A percentile compares a stretch with the other conserved stretches of the same genome.
Evolutionary conservation across 2,888 invertebrate genomes (phyloP).

Genomic region (Chrysomela aeneicollis): DNA sequence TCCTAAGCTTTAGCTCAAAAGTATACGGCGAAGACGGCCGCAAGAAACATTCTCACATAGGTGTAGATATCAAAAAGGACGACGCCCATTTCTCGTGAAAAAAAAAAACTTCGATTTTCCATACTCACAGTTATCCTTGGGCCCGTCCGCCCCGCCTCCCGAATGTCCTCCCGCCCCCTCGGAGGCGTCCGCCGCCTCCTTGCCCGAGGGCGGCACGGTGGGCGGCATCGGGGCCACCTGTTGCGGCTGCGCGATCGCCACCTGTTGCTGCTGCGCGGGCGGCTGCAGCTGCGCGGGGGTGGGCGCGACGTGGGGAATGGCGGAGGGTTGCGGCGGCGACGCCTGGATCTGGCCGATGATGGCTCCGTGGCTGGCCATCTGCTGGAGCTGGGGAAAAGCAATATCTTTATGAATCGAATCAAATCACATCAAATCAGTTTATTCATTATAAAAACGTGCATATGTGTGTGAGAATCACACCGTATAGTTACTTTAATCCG

Average conservation of each 20-base stretch:
- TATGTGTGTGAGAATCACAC: no score
- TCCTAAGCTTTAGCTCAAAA: no score
- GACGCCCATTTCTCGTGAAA: no score
- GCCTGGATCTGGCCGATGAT: constrained; percentile 61
- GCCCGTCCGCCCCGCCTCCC: constrained; percentile 21
- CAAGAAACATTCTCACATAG: no score
- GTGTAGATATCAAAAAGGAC: no score
- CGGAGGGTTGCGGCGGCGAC: constrained; percentile 49
- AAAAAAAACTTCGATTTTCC: no score
- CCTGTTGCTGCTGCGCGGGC: constrained; percentile 37
- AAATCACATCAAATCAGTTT: no score
- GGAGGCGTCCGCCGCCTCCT: constrained; percentile 29
- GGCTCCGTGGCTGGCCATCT: constrained; percentile 64
- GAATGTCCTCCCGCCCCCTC: constrained; percentile 27
- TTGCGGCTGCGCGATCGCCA: constrained; percentile 55
- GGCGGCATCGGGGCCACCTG: constrained; percentile 56
- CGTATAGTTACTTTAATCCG: no score
- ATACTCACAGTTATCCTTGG: constrained; percentile 50
- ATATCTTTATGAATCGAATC: no score
- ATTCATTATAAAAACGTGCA: no score
- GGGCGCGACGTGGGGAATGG: constrained; percentile 54
- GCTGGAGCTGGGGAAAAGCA: constrained; percentile 40
- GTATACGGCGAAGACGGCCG: no score
- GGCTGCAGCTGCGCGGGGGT: constrained; percentile 55
- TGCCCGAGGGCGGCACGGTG: constrained; percentile 24